Conservation (phyloP, 64 coral and sea anemone species). For the Exaiptasia diaphana region DNA sequence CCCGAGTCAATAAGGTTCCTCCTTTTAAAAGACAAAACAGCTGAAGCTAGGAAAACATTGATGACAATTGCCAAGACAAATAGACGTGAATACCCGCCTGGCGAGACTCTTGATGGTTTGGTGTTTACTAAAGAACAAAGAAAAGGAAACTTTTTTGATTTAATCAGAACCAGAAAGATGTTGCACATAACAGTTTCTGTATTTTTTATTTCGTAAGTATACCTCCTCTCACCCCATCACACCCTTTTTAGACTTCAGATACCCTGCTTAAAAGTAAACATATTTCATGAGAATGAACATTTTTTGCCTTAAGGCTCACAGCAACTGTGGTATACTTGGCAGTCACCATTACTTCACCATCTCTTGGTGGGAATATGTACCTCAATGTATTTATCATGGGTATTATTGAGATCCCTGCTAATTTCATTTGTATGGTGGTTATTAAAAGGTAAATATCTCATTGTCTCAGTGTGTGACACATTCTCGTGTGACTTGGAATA, state of each 20-base stretch:
- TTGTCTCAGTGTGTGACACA: too few relatives aligned
- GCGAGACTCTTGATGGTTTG: neutral
- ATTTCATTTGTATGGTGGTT: neutral
- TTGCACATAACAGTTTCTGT: slow-evolving; percentile 21
- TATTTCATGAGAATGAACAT: neutral
- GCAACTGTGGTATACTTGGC: slow-evolving; percentile 64
- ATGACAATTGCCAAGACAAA: slow-evolving; percentile 34
- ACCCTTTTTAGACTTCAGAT: neutral
- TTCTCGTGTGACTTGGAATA: too few relatives aligned
- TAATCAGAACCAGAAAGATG: slow-evolving; percentile 52
- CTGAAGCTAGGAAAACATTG: neutral
- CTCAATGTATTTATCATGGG: slow-evolving; percentile 47
- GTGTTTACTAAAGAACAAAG: slow-evolving; percentile 13
- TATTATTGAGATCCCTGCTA: slow-evolving; percentile 8
- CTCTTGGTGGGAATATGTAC: slow-evolving; percentile 67
- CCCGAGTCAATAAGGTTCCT: slow-evolving; percentile 55
- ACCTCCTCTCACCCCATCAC: neutral
- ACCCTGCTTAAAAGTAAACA: neutral
- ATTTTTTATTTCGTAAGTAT: slow-evolving; percentile 48
- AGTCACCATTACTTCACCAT: slow-evolving; percentile 54
- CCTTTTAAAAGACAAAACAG: slow-evolving; percentile 16
- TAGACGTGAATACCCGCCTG: slow-evolving; percentile 35
- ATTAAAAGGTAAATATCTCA: neutral
- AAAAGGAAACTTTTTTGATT: slow-evolving; percentile 25
- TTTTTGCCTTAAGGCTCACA: slow-evolving; percentile 21